phyloP scores from a whole-genome alignment of 2,888 invertebrate genomes.

The Tinea pellionella region DNA sequence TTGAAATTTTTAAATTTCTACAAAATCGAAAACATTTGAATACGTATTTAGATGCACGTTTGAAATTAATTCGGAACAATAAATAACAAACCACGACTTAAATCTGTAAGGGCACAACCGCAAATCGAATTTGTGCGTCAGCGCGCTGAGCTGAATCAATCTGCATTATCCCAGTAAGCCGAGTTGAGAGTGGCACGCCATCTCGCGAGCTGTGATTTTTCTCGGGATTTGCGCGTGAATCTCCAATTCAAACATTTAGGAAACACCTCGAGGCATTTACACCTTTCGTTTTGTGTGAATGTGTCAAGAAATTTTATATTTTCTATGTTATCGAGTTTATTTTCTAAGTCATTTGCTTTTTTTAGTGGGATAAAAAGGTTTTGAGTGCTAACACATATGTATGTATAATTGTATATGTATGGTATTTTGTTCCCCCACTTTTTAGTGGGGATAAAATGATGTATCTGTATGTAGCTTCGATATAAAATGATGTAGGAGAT shows the following conservation, averaged over 20 bases:
- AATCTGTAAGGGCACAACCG: slow-evolving; percentile 21
- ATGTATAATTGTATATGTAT: too few relatives aligned
- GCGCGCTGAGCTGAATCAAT: slow-evolving; percentile 62
- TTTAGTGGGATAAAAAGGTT: too few relatives aligned
- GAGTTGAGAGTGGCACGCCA: slow-evolving; percentile 50
- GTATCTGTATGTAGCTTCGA: too few relatives aligned
- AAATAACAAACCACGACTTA: neutral
- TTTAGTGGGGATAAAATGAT: too few relatives aligned
- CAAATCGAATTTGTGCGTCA: slow-evolving; percentile 52
- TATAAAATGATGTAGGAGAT: neutral
- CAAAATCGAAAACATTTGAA: neutral
- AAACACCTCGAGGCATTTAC: slow-evolving; percentile 7
- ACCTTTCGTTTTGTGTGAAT: neutral
- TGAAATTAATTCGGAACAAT: neutral
- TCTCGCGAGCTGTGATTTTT: slow-evolving; percentile 36
- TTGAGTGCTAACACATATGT: too few relatives aligned
- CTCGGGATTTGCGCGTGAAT: slow-evolving; percentile 42
- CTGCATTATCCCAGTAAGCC: slow-evolving; percentile 51
- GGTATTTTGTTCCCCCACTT: too few relatives aligned
- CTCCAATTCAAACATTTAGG: slow-evolving; percentile 9
- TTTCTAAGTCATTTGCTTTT: too few relatives aligned
- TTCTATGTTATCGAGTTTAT: neutral
- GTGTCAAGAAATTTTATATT: neutral
- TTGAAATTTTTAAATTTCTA: neutral
- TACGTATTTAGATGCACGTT: neutral